Base-by-base conservation (phyloP, 2,888 invertebrate species). In the Petrolisthes manimaculis region DNA sequence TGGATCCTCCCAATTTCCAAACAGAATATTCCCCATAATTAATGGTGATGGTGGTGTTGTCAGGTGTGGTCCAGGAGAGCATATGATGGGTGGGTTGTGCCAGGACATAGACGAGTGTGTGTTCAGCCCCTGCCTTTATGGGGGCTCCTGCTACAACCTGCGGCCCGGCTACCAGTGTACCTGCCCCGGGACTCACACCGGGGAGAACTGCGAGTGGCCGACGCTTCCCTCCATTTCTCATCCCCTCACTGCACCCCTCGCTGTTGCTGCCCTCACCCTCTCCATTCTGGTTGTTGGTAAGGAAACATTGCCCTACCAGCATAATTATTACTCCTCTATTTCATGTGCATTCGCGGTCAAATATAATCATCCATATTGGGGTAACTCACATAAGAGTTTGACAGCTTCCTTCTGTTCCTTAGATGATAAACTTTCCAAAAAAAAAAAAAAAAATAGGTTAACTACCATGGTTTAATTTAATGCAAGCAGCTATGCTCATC, bases 151-250 rank as follows among this genome's bases (percentile, higher is more conserved):
- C 14, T 77, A 74, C 83, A 85, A 80, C 77, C 84, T 84, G 67
- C 53, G 37, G n/a, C 84, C 87, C 4, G 81, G 84, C 24, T 89
- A 87, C 78, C 53, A 71, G 56, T 89, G 89, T 71, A n/a, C 55
- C 37, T 84, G 84, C 80, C 75, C 54, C 12, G 85, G 84, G 53
- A 74, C 83, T n/a, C 86, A 84, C 79, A 67, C 78, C 0, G 89
- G 89, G 37, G 55, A 82, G 67, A 81, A 84, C 87, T 89, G 89
- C 51, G 82, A 89, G 81, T 89, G 89, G 89, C 55, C 84, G 53
- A 84, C 74, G 56, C 51, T 86, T 75, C 14, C 81, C 5, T 14
- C 55, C 0, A 14, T 71, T 12, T 5, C 81, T 0, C 61, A 82
- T 21, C 82, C 86, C 37, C 82, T 86, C 77, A 77, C 56, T 51